Evolutionary conservation across 23 tunicate species (phyloP), one percentile per base, ranked within the genome.

Genomic region (Oikopleura dioica): DNA sequence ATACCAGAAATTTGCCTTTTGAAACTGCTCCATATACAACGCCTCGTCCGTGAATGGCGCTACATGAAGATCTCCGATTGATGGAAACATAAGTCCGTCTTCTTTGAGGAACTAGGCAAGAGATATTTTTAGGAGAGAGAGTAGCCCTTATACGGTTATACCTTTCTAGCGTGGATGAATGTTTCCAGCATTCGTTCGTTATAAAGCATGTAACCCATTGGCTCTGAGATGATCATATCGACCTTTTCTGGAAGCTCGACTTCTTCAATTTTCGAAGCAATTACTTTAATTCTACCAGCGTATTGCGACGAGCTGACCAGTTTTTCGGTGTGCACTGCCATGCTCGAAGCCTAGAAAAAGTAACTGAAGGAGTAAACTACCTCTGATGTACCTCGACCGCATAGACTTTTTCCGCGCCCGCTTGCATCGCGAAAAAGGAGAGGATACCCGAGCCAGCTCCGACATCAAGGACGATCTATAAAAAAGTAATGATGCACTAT

Each of bases 361-460:
- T n/a, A n/a, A n/a, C n/a, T n/a, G n/a, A n/a, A n/a, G n/a, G n/a
- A n/a, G n/a, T n/a, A n/a, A n/a, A n/a, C n/a, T n/a, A n/a, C n/a
- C n/a, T n/a, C n/a, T n/a, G n/a, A n/a, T n/a, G n/a, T n/a, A n/a
- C n/a, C 79, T 94, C 99, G 1, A 94, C 99, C 21, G 99, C 99
- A 77, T 94, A 94, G 26, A 94, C 99, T 69, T 94, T 94, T 51
- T 94, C 78, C 12, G 99, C 99, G 4, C 99, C 99, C 31, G 99
- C 99, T 81, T 94, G 99, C 99, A 94, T 94, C 37, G 99, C 99
- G 77, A 94, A 94, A 78, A 94, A 94, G 33, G 99, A 94, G 12
- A 94, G 80, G 79, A 94, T 94, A 55, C 99, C 99, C 0, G 99
- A 94, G 0, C 99, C 99, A 0, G 99, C 99, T 0, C 99, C 99